Evolutionary conservation across 2,888 invertebrate genomes (phyloP), one percentile per base, ranked within the genome.

Genomic region (Elgonia sp.): DNA sequence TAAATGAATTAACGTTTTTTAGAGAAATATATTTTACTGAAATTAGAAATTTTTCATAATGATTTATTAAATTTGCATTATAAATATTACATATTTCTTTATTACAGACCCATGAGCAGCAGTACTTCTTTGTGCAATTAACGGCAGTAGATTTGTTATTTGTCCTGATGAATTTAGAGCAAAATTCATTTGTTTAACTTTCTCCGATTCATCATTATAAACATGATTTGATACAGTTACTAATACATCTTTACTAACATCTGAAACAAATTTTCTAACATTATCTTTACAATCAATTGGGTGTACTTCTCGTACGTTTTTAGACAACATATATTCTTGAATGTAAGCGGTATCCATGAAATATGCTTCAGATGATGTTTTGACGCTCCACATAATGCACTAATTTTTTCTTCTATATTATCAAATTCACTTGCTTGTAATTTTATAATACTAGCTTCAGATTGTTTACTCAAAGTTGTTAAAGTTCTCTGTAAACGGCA

Each of bases 11-110:
- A 2, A 73, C 6, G n/a, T 57, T 67, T 42, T 37, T 79, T 0
- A 67, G 40, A 57, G 39, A 14, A 12, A 67, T n/a, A 3, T 67
- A 42, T 29, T 40, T 40, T 0, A 20, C 21, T 14, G 37, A 40
- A 16, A 1, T 1, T 42, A 79, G 53, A 42, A 79, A 67, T 21
- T 77, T 1, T 55, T 77, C 37, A 55, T 77, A 77, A 67, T 77
- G 67, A 12, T 21, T 67, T 39, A 67, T 39, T 40, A 77, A 67
- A 55, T 65, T 40, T 20, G 7, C 21, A 77, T 77, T 18, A 40
- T 77, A 55, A 53, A 55, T 55, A 40, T 65, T 77, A n/a, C 77
- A 77, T 14, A 40, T 76, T 8, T 50, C 40, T 46, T 76, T 50
- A 77, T 77, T 65, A 55, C 65, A 77, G 14, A 12, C 37, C 77